These are phyloP conservation scores for Muntiacus reevesi DNA, from an alignment of 2,113 vertebrate genomes.

Conservation along the genomic window DNA sequence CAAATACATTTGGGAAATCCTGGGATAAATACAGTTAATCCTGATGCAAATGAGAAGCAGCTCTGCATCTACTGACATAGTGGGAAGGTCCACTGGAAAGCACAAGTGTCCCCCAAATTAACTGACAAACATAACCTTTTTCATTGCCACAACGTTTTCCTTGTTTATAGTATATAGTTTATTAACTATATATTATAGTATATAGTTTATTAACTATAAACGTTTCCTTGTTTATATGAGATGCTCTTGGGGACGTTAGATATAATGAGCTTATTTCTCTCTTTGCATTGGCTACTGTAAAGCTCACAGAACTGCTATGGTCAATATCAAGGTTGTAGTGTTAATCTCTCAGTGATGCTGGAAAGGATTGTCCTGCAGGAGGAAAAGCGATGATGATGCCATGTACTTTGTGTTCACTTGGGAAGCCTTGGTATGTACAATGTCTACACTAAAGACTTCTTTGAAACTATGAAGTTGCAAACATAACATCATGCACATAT, in stretches of 20 bases:
- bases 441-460: background rate
- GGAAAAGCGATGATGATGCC: no score
- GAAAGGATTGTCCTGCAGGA: accelerated
- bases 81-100: background rate
- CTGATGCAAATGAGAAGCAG: background rate
- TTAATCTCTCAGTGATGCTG: background rate
- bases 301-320: background rate
- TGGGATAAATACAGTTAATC: background rate
- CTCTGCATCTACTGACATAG: no score
- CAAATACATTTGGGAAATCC: background rate
- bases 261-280: background rate
- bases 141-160: background rate
- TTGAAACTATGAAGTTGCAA: background rate
- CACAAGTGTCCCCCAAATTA: background rate
- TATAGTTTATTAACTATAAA: no score
- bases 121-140: background rate
- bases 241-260: background rate
- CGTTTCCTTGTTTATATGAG: background rate
- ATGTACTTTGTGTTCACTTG: no score
- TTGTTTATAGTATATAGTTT: no score
- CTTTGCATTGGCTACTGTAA: background rate
- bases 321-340: background rate
- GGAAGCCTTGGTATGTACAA: background rate
- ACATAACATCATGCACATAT: background rate
- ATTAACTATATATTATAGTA: no score